phyloP scores from a whole-genome alignment of 1,140 invertebrate species.

The Drosophila burlai region DNA sequence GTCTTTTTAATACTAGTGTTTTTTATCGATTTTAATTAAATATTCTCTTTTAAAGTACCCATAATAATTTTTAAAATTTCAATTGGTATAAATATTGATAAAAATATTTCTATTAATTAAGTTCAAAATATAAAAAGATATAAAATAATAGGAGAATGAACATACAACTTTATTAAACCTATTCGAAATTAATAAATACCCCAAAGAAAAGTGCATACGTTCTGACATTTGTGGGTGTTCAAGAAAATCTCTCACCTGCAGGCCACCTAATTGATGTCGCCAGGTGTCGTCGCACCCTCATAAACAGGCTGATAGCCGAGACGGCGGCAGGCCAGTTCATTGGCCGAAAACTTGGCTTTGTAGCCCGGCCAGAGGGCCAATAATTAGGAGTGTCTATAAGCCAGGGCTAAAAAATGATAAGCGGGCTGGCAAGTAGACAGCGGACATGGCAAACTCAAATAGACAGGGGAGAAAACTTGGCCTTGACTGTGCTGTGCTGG shows the following conservation, averaged over 20 bases:
- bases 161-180: no score
- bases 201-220: constrained; percentile 9
- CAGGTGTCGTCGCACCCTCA: constrained; percentile 45
- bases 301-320: constrained; percentile 20
- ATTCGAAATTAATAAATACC: background rate
- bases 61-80: no score
- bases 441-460: constrained; percentile 51
- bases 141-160: no score
- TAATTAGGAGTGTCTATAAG: constrained; percentile 67
- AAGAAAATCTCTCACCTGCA: background rate
- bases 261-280: constrained; percentile 47
- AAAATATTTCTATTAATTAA: background rate
- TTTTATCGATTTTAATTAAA: no score
- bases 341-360: constrained; percentile 34
- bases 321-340: constrained; percentile 41
- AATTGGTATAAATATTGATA: no score
- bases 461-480: constrained; percentile 35
- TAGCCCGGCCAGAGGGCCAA: constrained; percentile 50
- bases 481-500: constrained; percentile 36
- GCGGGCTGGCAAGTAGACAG: constrained; percentile 68
- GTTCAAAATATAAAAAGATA: background rate
- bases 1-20: no score
- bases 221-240: constrained; percentile 36
- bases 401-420: constrained; percentile 64
- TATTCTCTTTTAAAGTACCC: no score